Evolutionary conservation across 1,140 invertebrate species (phyloP).

Genomic region (Dendroctonus valens): DNA sequence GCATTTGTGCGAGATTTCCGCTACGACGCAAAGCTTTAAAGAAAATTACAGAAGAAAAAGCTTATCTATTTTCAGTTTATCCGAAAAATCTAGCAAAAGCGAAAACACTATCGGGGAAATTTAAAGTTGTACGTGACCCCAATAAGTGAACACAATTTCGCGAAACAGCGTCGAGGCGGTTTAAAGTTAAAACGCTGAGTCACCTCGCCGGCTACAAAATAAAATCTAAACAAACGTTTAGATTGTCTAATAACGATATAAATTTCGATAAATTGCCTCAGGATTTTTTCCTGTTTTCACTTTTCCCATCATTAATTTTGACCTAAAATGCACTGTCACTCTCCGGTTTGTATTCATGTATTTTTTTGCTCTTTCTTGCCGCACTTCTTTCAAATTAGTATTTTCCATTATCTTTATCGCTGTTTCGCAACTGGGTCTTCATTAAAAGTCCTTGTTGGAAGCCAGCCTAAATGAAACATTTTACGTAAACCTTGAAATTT

Average conservation of each 20-base stretch:
- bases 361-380: too few relatives aligned
- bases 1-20: background rate
- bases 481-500: too few relatives aligned
- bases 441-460: too few relatives aligned
- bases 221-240: constrained; percentile 23
- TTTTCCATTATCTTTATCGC: too few relatives aligned
- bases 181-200: constrained; percentile 28
- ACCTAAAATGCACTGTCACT: too few relatives aligned
- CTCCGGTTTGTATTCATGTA: too few relatives aligned
- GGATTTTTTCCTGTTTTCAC: too few relatives aligned
- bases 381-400: too few relatives aligned
- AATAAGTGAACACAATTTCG: constrained; percentile 32
- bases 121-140: constrained; percentile 32
- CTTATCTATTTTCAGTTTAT: constrained; percentile 15
- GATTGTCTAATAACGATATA: constrained; percentile 17
- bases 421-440: too few relatives aligned
- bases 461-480: too few relatives aligned
- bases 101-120: constrained; percentile 24
- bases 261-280: constrained; percentile 3
- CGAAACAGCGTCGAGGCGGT: constrained; percentile 24
- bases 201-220: constrained; percentile 15
- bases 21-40: background rate
- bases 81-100: constrained; percentile 25
- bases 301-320: too few relatives aligned
- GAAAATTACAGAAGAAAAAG: constrained; percentile 2